A percentile compares a stretch with the other conserved stretches of the same genome.
These are phyloP conservation scores for Bucco capensis DNA, from an alignment of 2,113 vertebrate genomes.

Conservation along the genomic window DNA sequence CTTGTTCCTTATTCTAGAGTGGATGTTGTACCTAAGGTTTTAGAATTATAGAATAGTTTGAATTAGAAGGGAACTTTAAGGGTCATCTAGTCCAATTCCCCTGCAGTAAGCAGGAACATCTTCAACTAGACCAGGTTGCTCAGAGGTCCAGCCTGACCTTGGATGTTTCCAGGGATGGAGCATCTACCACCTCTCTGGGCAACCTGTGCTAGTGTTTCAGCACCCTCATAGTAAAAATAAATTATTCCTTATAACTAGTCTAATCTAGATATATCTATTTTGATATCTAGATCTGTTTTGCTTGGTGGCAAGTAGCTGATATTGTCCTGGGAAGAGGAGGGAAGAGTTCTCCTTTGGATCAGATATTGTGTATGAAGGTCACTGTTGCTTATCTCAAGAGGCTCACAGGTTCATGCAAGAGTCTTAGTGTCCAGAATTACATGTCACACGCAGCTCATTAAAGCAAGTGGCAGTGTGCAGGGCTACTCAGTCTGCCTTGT, in stretches of 20 bases:
- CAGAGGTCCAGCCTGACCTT: neutral
- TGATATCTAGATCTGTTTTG: neutral
- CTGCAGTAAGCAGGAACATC: neutral
- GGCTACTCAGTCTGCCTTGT: neutral
- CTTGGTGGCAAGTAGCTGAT: neutral
- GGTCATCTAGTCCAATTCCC: neutral
- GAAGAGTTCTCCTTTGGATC: neutral
- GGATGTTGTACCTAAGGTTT: neutral
- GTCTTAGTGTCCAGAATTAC: neutral
- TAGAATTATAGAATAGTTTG: neutral
- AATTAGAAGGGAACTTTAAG: neutral
- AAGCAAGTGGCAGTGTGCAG: neutral
- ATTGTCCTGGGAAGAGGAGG: neutral
- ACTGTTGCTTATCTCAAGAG: neutral
- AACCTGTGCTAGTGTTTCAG: neutral
- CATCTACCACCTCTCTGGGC: neutral
- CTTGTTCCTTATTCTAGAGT: neutral
- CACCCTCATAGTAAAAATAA: neutral
- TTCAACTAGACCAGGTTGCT: neutral
- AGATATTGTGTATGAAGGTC: neutral
- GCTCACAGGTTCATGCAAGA: neutral
- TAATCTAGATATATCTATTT: neutral
- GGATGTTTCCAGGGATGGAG: neutral
- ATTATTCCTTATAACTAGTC: neutral
- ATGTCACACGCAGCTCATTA: neutral